Evolutionary conservation across 2,113 vertebrate genomes (phyloP).

Genomic region (Scophthalmus maximus): DNA sequence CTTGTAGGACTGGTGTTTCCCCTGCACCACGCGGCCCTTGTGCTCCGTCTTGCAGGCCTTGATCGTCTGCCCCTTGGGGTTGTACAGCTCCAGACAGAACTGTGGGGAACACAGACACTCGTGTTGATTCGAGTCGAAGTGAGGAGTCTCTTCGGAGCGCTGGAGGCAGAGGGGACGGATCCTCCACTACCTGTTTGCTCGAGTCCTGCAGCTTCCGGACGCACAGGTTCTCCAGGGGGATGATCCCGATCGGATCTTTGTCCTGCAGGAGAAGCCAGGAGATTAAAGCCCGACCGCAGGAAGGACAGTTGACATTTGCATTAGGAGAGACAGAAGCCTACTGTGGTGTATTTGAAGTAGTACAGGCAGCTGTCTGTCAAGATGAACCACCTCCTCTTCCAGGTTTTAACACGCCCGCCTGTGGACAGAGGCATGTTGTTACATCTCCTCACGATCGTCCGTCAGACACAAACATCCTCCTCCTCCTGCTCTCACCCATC

Average conservation of each 20-base stretch:
- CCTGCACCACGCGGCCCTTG: conserved; percentile 91
- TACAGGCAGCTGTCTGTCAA: conserved; percentile 85
- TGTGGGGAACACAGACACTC: conserved; percentile 68
- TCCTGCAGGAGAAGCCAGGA: conserved; percentile 81
- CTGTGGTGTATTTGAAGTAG: conserved; percentile 83
- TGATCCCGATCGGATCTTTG: conserved; percentile 94
- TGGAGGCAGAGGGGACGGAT: background rate
- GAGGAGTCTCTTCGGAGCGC: conserved; percentile 19
- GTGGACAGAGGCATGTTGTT: background rate
- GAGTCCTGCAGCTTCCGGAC: conserved; percentile 83
- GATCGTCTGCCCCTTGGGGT: conserved; percentile 89
- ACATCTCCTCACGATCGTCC: background rate
- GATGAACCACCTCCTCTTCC: conserved; percentile 87
- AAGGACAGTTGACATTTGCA: no score
- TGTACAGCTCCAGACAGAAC: conserved; percentile 93
- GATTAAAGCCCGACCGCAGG: no score
- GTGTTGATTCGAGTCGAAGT: no score
- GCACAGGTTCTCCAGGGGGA: conserved; percentile 93
- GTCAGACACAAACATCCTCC: background rate
- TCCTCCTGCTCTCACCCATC: conserved; percentile 84
- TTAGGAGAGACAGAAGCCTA: conserved; percentile 10
- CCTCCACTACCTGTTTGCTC: conserved; percentile 88
- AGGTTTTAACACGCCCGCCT: conserved; percentile 84
- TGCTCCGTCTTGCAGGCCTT: conserved; percentile 96
- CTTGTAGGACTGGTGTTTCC: conserved; percentile 92